phyloP scores from a whole-genome alignment of 1,140 invertebrate genomes.

The Portunus trituberculatus region DNA sequence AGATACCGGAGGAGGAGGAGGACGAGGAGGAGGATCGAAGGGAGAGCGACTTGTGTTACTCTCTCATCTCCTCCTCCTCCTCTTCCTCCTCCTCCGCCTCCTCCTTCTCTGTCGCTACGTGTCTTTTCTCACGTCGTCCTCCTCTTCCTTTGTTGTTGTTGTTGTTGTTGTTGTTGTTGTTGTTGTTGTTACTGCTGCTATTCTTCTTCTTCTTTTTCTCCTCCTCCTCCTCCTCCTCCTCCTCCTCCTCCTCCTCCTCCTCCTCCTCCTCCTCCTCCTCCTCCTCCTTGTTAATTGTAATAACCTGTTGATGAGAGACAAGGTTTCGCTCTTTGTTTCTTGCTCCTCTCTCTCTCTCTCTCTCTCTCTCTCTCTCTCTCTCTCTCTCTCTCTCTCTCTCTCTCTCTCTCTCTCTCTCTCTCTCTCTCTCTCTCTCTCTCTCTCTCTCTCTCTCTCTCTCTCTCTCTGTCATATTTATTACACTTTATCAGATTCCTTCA shows the following conservation, averaged over 20 bases:
- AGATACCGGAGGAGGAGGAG: not conserved
- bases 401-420: slow-evolving; percentile 18
- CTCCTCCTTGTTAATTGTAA: not conserved
- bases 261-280: no score
- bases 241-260: no score
- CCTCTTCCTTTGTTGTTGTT: not conserved
- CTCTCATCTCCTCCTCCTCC: not conserved
- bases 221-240: no score
- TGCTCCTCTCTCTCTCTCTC: not conserved
- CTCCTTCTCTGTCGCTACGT: not conserved
- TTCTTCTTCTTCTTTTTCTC: no score
- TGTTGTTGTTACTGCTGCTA: not conserved
- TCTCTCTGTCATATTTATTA: not conserved
- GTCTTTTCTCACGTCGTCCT: not conserved
- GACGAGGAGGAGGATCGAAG: not conserved
- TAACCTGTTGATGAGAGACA: not conserved
- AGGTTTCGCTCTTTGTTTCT: not conserved
- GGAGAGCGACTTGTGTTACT: not conserved
- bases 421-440: not conserved
- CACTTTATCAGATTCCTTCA: not conserved
- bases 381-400: slow-evolving; percentile 39
- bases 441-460: not conserved
- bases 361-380: not conserved
- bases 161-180: not conserved
- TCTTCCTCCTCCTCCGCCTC: no score